These are phyloP conservation scores for Drosophila suboccidentalis DNA, from an alignment of 2,888 invertebrate species.

Conservation along the genomic window DNA sequence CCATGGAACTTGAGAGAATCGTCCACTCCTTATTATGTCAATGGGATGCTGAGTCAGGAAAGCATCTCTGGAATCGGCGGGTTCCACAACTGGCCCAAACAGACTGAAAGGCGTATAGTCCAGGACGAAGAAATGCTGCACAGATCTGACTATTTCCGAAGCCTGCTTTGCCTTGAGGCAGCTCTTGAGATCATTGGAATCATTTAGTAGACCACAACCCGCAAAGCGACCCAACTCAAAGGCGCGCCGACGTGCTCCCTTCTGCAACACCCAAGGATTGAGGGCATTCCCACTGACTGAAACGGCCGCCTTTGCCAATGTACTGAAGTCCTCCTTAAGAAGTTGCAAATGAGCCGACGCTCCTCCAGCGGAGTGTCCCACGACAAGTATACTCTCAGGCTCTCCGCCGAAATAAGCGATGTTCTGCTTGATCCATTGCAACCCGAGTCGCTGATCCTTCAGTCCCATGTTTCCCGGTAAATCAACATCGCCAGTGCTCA, in stretches of 20 bases:
- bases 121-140: conserved; percentile 84
- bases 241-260: conserved; percentile 87
- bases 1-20: conserved; percentile 89
- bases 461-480: conserved; percentile 86
- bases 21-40: conserved; percentile 87
- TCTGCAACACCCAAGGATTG: conserved; percentile 88
- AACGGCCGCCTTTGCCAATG: conserved; percentile 57
- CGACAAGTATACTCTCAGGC: conserved; percentile 89
- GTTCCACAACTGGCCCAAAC: conserved; percentile 91
- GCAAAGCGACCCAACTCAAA: conserved; percentile 88
- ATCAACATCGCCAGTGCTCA: conserved; percentile 90
- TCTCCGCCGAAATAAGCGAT: conserved; percentile 84
- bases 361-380: conserved; percentile 91
- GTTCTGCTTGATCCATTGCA: conserved; percentile 57
- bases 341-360: conserved; percentile 91
- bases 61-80: conserved; percentile 86
- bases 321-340: conserved; percentile 86
- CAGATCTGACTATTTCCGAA: conserved; percentile 27
- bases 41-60: conserved; percentile 90
- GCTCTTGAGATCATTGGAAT: conserved; percentile 87
- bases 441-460: conserved; percentile 62
- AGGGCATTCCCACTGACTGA: conserved; percentile 91
- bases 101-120: conserved; percentile 90
- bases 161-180: conserved; percentile 30
- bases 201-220: conserved; percentile 87